Base-by-base conservation (phyloP, 2,113 vertebrate genomes). In the Tragelaphus imberbis region DNA sequence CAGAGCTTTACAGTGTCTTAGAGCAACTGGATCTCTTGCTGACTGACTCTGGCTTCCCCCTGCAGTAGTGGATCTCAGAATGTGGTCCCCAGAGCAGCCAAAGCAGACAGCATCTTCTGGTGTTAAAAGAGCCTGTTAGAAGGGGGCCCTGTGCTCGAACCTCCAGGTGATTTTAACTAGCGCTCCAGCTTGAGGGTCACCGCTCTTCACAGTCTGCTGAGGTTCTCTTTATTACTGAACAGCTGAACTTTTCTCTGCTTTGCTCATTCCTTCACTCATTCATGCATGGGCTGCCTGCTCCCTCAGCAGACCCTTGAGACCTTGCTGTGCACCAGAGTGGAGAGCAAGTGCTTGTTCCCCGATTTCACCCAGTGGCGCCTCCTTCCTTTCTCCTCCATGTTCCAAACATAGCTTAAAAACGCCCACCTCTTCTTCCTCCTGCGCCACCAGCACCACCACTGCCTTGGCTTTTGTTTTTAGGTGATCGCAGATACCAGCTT, bases 361-460 rank as follows among this genome's bases (percentile, higher is more conserved):
- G 5, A 7, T 25, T 44, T 80, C 51, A 13, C 47, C 21, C 3
- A 19, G 40, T 8, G 7, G 27, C 12, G 0, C n/a, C 14, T 63
- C 33, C 59, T 68, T 1, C 36, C 90, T 85, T 15, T 17, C 63
- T 80, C 33, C 11, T 89, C 27, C 27, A 28, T 2, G 30, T 33
- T 96, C 49, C 27, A 55, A 23, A 36, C 63, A 2, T 0, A 49
- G 17, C 44, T 89, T 90, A 30, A 25, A 0, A 17, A 44, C 13
- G 47, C 9, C 13, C 81, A 5, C 23, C 16, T 55, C 9, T 5
- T 30, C 86, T 6, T 15, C 19, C 28, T 16, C 49, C 40, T 16
- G 17, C 33, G 16, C 12, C 9, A 3, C 2, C 12, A 1, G 7
- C 59, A 65, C 17, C 7, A 8, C 65, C 17, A 0, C 23, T 1